Conservation (phyloP, 2,113 vertebrate species). For the Trogon melanurus region DNA sequence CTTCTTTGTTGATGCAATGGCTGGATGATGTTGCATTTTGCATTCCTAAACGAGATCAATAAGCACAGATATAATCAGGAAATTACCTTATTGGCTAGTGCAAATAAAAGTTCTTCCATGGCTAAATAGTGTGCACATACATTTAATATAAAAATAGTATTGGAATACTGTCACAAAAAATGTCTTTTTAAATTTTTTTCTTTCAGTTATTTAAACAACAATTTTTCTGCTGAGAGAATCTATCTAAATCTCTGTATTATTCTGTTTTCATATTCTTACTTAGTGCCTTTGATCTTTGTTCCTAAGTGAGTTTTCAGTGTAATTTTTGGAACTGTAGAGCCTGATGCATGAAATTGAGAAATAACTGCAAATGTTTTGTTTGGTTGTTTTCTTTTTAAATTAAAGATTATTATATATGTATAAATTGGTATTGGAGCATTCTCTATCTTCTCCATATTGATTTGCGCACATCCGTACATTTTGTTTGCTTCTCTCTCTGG, state of each 20-base stretch:
- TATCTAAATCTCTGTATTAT: neutral
- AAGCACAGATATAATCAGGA: neutral
- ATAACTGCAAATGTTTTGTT: neutral
- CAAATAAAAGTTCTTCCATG: neutral
- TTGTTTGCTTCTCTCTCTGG: neutral
- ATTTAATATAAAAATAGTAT: neutral
- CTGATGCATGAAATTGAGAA: neutral
- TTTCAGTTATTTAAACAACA: neutral
- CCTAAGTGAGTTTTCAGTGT: neutral
- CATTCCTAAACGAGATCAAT: neutral
- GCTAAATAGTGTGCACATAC: neutral
- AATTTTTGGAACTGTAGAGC: neutral
- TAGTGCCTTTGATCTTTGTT: neutral
- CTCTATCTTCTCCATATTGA: neutral
- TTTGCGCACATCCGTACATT: neutral
- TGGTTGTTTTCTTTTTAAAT: neutral
- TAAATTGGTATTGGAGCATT: neutral
- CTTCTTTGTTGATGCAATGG: neutral
- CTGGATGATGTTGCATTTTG: neutral
- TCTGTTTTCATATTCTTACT: neutral
- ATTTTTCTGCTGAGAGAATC: neutral
- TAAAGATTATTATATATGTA: neutral
- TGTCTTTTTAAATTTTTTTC: neutral
- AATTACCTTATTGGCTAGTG: neutral
- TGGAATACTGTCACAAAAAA: neutral